Evolutionary conservation across 2,888 invertebrate species (phyloP), one percentile per base, ranked within the genome.

Genomic region (Campaea margaritaria): DNA sequence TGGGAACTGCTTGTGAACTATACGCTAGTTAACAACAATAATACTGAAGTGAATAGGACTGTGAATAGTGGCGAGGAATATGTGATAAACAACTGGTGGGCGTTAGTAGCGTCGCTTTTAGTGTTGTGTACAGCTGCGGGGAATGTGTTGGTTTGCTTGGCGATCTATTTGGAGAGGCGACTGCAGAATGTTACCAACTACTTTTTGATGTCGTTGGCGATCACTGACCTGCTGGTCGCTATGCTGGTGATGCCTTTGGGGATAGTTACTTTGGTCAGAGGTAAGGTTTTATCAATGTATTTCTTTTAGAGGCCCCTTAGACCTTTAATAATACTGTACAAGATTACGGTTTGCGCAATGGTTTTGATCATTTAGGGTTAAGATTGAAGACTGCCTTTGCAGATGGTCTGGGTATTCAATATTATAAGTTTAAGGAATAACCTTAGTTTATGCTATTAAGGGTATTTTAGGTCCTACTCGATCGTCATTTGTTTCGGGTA

Each of bases 151-250:
- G 99, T 99, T 47, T 99, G 98, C 78, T 87, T 98, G 73, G 99
- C 99, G 21, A 98, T 99, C 75, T 95, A 96, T 67, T 95, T 97
- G 94, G 99, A 99, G 83, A 94, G 97, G 57, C 94, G 98, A 13
- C 92, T 99, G 62, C 99, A 99, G 89, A 99, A 98, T 93, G 98
- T 98, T 62, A 99, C 99, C 76, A 99, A 99, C 89, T 99, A 98
- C 87, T 99, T 99, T 83, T 93, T 99, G 78, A 96, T 99, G 95
- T 99, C 98, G 5, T 88, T 99, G 81, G 98, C 99, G 53, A 96
- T 99, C 69, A 99, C 99, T 12, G 99, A 99, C 89, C 94, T 99
- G 48, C 95, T 99, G 93, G 98, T 99, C 1, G 98, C 98, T 43
- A 94, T 98, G 21, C 93, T 99, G 71, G 99, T 99, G 67, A 99